A percentile compares a stretch with the other conserved stretches of the same genome.
These are phyloP conservation scores for Campoplex nolae DNA, from an alignment of 2,888 invertebrate species.

Conservation along the genomic window DNA sequence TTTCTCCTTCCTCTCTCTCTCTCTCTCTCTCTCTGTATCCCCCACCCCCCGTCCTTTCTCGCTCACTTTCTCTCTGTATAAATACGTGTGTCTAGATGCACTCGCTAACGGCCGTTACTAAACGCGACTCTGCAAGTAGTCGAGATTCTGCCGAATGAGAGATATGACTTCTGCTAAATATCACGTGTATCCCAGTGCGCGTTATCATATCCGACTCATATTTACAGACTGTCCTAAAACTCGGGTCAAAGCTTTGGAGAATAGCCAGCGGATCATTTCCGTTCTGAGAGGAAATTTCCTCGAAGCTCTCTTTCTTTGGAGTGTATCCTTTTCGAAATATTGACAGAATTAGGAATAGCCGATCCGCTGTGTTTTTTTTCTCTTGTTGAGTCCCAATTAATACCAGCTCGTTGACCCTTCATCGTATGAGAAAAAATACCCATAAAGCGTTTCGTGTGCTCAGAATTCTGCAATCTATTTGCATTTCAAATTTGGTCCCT, in stretches of 20 bases:
- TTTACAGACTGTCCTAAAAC: neutral
- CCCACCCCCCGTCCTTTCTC: neutral
- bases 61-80: neutral
- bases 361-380: neutral
- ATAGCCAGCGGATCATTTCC: neutral
- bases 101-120: constrained; percentile 18
- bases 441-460: neutral
- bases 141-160: constrained; percentile 19
- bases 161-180: constrained; percentile 11
- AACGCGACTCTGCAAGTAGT: constrained; percentile 17
- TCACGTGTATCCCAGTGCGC: neutral
- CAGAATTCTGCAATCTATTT: neutral
- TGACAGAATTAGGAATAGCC: neutral
- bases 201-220: neutral
- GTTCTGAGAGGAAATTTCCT: too few relatives aligned
- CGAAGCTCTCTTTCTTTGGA: neutral
- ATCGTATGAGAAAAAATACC: neutral
- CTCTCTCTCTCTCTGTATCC: too few relatives aligned
- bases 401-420: neutral
- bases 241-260: neutral
- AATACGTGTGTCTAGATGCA: constrained; percentile 2
- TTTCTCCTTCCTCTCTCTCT: neutral
- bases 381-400: neutral
- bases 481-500: neutral
- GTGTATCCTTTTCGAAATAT: neutral